Evolutionary conservation across 2,888 invertebrate genomes (phyloP).

Genomic region (Agrilus cyanescens): DNA sequence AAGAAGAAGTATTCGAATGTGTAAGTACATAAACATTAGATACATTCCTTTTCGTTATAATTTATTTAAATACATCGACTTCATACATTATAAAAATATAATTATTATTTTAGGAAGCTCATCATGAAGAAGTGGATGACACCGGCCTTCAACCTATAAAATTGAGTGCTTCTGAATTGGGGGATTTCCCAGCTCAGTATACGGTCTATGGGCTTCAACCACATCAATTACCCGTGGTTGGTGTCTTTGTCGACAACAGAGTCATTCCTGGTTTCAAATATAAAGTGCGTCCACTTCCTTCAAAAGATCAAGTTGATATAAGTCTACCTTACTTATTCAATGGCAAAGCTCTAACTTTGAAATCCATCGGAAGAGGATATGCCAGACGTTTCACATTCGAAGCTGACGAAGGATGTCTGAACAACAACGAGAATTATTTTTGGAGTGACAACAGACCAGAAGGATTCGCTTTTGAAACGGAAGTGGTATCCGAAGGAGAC

Average conservation of each 20-base stretch:
- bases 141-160: constrained; percentile 12
- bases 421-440: constrained; percentile 60
- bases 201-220: constrained; percentile 46
- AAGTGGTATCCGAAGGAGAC: constrained; percentile 54
- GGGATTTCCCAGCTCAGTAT: constrained; percentile 56
- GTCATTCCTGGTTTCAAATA: constrained; percentile 65
- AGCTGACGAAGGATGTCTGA: constrained; percentile 46
- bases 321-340: constrained; percentile 44
- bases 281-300: constrained; percentile 54
- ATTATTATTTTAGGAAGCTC: not conserved
- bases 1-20: too few species aligned
- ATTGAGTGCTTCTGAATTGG: constrained; percentile 47
- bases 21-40: too few species aligned
- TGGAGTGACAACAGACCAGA: constrained; percentile 66
- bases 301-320: constrained; percentile 25
- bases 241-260: constrained; percentile 59
- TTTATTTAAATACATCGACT: not conserved
- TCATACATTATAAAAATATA: too few species aligned
- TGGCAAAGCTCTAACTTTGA: constrained; percentile 52
- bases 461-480: constrained; percentile 62
- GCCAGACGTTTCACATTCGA: constrained; percentile 63
- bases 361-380: constrained; percentile 61
- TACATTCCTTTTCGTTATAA: not conserved
- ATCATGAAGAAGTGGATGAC: constrained; percentile 1
- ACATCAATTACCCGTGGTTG: constrained; percentile 57